These are phyloP conservation scores for Heliconius nattereri DNA, from an alignment of 1,140 invertebrate genomes.

Conservation along the genomic window DNA sequence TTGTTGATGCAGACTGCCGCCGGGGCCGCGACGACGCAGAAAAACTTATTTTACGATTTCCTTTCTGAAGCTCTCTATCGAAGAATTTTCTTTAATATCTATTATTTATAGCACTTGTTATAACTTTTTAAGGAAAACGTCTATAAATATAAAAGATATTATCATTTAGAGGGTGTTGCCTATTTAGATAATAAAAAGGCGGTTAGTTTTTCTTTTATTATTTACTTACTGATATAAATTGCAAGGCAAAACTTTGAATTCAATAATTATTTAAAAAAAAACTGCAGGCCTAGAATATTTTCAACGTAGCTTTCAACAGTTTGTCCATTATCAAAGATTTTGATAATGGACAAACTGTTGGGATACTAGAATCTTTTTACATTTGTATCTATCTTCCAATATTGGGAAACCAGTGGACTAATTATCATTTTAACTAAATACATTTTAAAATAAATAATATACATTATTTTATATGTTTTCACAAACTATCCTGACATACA, in stretches of 20 bases:
- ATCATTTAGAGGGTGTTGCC: slow-evolving; percentile 46
- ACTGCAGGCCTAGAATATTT: too few species aligned
- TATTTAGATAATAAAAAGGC: slow-evolving; percentile 14
- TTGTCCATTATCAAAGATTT: too few species aligned
- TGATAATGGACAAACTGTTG: too few species aligned
- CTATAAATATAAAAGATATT: slow-evolving; percentile 55
- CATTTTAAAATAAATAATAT: neutral
- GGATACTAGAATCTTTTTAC: too few species aligned
- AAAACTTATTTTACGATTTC: slow-evolving; percentile 80
- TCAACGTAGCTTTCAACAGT: too few species aligned
- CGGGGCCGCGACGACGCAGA: slow-evolving; percentile 55
- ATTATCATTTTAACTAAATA: neutral
- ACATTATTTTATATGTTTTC: neutral
- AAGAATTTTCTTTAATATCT: slow-evolving; percentile 67
- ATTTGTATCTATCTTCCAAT: too few species aligned
- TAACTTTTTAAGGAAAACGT: slow-evolving; percentile 51
- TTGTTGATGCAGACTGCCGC: slow-evolving; percentile 45
- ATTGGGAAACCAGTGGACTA: too few species aligned
- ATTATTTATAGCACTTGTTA: slow-evolving; percentile 75
- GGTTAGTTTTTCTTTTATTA: slow-evolving; percentile 23
- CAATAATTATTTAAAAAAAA: too few species aligned
- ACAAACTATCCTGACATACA: slow-evolving; percentile 29
- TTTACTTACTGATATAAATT: neutral
- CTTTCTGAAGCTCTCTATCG: slow-evolving; percentile 59
- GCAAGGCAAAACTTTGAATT: neutral